Evolutionary conservation across 2,888 invertebrate genomes (phyloP), one percentile per base, ranked within the genome.

Genomic region (Pteria penguin): DNA sequence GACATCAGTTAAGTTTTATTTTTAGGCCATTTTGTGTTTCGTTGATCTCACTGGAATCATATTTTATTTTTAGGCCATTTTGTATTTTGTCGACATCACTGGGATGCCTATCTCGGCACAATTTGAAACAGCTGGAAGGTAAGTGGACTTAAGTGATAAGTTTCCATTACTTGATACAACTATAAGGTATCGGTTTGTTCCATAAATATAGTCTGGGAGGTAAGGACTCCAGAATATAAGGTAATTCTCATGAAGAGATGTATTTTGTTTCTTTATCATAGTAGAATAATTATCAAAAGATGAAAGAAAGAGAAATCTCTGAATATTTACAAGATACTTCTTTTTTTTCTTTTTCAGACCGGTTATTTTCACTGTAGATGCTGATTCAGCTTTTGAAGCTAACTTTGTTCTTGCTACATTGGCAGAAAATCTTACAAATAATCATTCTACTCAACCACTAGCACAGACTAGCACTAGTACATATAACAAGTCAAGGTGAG

Each of bases 321-420:
- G n/a, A n/a, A n/a, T n/a, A n/a, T n/a, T n/a, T n/a, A n/a, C n/a
- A n/a, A n/a, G n/a, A n/a, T n/a, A 8, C 24, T 2, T 45, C 27
- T 33, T 45, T 24, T 3, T 36, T 31, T 32, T 33, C 70, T 31
- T 58, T 76, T 86, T 4, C 82, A 95, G 95, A 83, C 97, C 97
- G 4, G 94, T 96, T 2, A 94, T 96, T 45, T 95, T 96, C 80
- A 94, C 95, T 81, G 93, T 96, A n/a, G 94, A 95, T 84, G 95
- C 95, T 91, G 94, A 94, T 73, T 93, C 94, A 26, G 94, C 95
- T 62, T 96, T 96, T 92, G 96, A 96, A 92, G 95, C 95, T 24
- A 94, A 95, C 87, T 95, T 97, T 89, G 95, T 97, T 0, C 93
- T 97, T 84, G 96, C 97, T 5, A 97, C 96, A 0, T 92, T 96